Percentiles rank a stretch among this genome's conserved stretches.
Evolutionary conservation across 2,888 invertebrate species (phyloP).

Genomic region (Acleris emargana): DNA sequence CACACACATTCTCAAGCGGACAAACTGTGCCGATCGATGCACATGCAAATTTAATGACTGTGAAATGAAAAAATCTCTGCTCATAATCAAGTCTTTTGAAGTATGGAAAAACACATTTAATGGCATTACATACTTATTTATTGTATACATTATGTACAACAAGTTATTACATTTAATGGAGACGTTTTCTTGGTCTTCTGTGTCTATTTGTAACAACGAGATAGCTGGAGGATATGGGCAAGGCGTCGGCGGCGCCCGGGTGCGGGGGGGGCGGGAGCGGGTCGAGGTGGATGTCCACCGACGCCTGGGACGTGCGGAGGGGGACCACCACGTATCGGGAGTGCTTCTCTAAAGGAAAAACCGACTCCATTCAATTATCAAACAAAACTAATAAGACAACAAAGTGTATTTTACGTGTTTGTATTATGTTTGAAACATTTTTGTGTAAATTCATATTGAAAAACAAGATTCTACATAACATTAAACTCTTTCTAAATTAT

Average conservation of each 20-base stretch:
- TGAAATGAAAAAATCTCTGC: slow-evolving; percentile 69
- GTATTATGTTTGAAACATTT: slow-evolving; percentile 1
- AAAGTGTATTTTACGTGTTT: neutral
- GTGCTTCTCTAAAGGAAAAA: slow-evolving; percentile 58
- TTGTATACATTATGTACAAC: slow-evolving; percentile 48
- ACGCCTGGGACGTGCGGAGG: slow-evolving; percentile 66
- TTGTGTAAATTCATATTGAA: neutral
- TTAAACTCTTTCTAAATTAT: neutral
- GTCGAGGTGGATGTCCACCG: slow-evolving; percentile 63
- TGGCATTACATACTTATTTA: slow-evolving; percentile 49
- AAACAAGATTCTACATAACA: neutral
- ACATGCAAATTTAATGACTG: slow-evolving; percentile 55
- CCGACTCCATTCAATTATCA: slow-evolving; percentile 22
- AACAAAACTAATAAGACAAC: slow-evolving; percentile 3
- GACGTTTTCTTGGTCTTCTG: slow-evolving; percentile 49
- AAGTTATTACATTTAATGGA: slow-evolving; percentile 41
- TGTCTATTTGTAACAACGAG: slow-evolving; percentile 54
- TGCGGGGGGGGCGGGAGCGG: slow-evolving; percentile 45
- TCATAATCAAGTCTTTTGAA: slow-evolving; percentile 47
- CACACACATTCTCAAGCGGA: slow-evolving; percentile 57
- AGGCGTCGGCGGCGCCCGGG: slow-evolving; percentile 39
- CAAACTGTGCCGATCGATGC: slow-evolving; percentile 51
- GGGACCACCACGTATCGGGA: slow-evolving; percentile 53
- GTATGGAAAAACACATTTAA: slow-evolving; percentile 46
- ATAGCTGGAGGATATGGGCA: slow-evolving; percentile 51